These are phyloP conservation scores for Serranochromis macrocephalus DNA, from an alignment of 2,113 vertebrate species.

Conservation along the genomic window DNA sequence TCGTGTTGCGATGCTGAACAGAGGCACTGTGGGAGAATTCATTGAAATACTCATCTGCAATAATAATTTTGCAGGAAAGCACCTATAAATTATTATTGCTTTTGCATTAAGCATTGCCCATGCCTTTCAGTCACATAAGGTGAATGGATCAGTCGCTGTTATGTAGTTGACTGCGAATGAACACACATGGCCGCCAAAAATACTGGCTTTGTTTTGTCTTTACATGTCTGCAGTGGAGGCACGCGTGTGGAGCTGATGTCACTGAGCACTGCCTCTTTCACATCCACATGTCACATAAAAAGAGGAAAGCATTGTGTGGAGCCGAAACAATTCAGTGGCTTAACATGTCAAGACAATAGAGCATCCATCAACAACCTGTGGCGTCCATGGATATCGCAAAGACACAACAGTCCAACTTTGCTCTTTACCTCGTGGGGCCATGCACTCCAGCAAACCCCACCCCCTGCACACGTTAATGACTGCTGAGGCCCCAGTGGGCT, in stretches of 20 bases:
- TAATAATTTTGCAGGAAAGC: background rate
- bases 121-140: accelerated
- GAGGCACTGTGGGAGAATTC: background rate
- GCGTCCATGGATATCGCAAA: background rate
- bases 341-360: slow-evolving; percentile 37
- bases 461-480: slow-evolving; percentile 44
- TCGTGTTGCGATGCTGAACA: background rate
- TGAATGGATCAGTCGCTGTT: accelerated
- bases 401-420: background rate
- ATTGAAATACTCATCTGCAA: background rate
- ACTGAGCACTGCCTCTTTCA: slow-evolving; percentile 3
- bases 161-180: background rate
- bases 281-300: background rate
- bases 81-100: background rate
- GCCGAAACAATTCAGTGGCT: background rate
- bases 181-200: background rate
- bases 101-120: background rate
- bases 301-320: slow-evolving; percentile 5
- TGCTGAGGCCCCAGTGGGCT: slow-evolving; percentile 18
- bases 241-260: background rate
- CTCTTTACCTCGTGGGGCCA: slow-evolving; percentile 35
- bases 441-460: background rate
- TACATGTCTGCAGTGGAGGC: background rate
- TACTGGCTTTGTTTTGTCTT: background rate
- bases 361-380: background rate